Conservation (phyloP, 2,797 vertebrate genomes). For the Brachyalestes nurse region DNA sequence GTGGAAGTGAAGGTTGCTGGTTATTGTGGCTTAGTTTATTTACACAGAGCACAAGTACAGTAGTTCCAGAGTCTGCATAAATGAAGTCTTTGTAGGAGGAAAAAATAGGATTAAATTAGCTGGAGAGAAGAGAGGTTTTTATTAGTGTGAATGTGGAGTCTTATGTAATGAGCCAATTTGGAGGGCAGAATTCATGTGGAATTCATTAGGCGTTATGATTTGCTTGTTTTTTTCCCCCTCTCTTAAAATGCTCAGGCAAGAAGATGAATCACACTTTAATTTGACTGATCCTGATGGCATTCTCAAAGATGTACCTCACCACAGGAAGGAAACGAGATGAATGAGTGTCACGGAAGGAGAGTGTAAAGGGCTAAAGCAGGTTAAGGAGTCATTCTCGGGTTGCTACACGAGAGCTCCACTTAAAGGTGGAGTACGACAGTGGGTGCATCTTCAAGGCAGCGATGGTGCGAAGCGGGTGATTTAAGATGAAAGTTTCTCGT, state of each 20-base stretch:
- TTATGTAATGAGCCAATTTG: constrained; percentile 63
- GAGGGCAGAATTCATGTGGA: constrained; percentile 45
- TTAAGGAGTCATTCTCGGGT: constrained; percentile 57
- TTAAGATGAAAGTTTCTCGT: constrained; percentile 72
- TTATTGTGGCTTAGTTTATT: constrained; percentile 9
- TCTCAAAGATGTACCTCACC: constrained; percentile 17
- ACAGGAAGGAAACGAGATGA: constrained; percentile 13
- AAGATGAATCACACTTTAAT: background rate
- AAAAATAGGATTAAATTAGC: constrained; percentile 57
- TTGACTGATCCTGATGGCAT: constrained; percentile 2
- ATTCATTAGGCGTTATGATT: constrained; percentile 55
- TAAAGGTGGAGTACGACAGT: constrained; percentile 46
- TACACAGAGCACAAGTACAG: constrained; percentile 19
- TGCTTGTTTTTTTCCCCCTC: constrained; percentile 26
- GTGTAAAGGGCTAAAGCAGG: constrained; percentile 45
- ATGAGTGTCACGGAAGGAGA: background rate
- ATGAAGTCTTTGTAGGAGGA: constrained; percentile 50
- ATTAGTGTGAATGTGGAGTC: constrained; percentile 48
- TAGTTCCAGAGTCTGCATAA: constrained; percentile 48
- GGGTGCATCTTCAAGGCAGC: constrained; percentile 49
- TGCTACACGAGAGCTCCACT: constrained; percentile 37
- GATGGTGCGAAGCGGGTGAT: constrained; percentile 61
- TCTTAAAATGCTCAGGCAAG: constrained; percentile 18
- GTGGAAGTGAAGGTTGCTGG: background rate
- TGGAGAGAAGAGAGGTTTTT: constrained; percentile 35